Conservation (phyloP, 2,888 invertebrate genomes). For the Amphipoea lucens region DNA sequence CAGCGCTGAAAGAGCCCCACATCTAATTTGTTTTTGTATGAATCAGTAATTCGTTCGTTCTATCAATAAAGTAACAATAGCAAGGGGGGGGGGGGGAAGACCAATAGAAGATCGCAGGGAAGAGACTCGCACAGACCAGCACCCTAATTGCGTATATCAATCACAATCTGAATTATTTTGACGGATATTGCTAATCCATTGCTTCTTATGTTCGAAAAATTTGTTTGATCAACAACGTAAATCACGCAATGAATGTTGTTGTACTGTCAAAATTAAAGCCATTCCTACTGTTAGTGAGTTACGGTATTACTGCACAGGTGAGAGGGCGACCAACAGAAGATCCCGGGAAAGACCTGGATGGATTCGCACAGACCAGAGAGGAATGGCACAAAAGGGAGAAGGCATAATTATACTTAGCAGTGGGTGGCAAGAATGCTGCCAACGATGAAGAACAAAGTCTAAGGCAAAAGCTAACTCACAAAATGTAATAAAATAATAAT, state of each 20-base stretch:
- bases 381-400: background rate
- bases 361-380: no score
- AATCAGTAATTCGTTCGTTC: accelerated
- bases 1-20: background rate
- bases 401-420: background rate
- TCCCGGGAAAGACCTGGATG: no score
- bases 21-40: background rate
- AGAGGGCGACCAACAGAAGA: no score
- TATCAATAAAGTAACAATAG: background rate
- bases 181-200: no score
- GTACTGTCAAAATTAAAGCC: no score
- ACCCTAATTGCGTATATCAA: no score
- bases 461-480: background rate
- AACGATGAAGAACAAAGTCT: background rate
- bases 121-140: background rate
- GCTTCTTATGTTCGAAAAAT: no score
- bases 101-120: background rate
- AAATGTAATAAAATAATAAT: background rate
- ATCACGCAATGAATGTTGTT: no score
- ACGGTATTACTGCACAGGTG: no score
- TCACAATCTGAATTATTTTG: no score
- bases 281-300: no score
- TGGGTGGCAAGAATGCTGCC: background rate
- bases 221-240: no score
- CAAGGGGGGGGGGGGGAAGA: background rate